phyloP scores from a whole-genome alignment of 2,888 invertebrate species.

The Cheilosia vernalis region DNA sequence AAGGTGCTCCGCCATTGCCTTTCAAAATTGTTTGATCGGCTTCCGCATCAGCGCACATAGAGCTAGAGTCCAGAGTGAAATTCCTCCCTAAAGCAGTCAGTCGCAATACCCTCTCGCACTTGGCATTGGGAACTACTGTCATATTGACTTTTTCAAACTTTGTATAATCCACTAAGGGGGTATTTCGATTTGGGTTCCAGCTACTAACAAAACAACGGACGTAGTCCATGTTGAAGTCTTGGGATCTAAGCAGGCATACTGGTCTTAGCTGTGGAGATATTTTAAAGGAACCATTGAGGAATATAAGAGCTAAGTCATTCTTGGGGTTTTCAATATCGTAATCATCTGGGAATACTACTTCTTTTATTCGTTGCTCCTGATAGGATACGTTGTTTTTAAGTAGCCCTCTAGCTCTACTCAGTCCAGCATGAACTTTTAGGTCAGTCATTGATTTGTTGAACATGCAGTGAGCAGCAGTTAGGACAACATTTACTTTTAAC shows the following conservation, averaged over 20 bases:
- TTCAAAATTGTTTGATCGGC: slow-evolving; percentile 89
- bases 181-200: slow-evolving; percentile 79
- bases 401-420: slow-evolving; percentile 92
- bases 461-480: slow-evolving; percentile 93
- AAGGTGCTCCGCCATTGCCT: slow-evolving; percentile 91
- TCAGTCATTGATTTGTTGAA: slow-evolving; percentile 61
- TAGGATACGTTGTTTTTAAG: slow-evolving; percentile 88
- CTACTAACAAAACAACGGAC: slow-evolving; percentile 81
- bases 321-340: slow-evolving; percentile 87
- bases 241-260: slow-evolving; percentile 85
- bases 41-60: slow-evolving; percentile 92
- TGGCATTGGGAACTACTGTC: slow-evolving; percentile 86
- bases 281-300: slow-evolving; percentile 86
- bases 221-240: slow-evolving; percentile 79
- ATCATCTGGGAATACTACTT: slow-evolving; percentile 86
- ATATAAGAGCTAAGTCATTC: slow-evolving; percentile 90
- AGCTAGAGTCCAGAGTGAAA: slow-evolving; percentile 88
- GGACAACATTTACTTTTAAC: slow-evolving; percentile 85
- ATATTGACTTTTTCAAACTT: slow-evolving; percentile 89
- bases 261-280: slow-evolving; percentile 87
- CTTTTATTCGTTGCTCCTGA: slow-evolving; percentile 87
- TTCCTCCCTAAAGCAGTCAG: slow-evolving; percentile 87
- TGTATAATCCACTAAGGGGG: slow-evolving; percentile 84
- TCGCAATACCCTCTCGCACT: slow-evolving; percentile 84
- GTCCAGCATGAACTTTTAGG: slow-evolving; percentile 87